Base-by-base conservation (phyloP, 2,113 vertebrate species). In the Paralichthys olivaceus region DNA sequence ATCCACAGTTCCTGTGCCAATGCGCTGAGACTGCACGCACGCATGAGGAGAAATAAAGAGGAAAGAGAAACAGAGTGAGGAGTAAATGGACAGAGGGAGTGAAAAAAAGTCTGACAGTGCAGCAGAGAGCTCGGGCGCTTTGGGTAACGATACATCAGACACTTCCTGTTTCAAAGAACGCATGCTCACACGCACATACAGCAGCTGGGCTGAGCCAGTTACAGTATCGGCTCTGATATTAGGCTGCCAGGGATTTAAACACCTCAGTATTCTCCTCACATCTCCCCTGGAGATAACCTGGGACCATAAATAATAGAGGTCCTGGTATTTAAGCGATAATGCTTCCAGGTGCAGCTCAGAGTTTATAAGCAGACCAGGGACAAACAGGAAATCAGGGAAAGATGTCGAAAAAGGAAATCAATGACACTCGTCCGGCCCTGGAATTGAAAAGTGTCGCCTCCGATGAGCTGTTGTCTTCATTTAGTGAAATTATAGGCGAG, bases 1-100 rank as follows among this genome's bases (percentile, higher is more conserved):
- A 73, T n/a, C 87, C 84, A 81, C 74, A 69, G 85, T 7, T 83
- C 71, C 85, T 87, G 81, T 80, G 88, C 86, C 84, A 78, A 79
- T 81, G 89, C 72, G 77, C 81, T 80, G 70, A 72, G 81, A 37
- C 76, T 69, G 69, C 80, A 79, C 15, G 5, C 51, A 47, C 37
- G 58, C n/a, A 76, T 51, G 64, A 60, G 22, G 23, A 25, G 49
- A 25, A 29, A 55, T n/a, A 45, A 40, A 69, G 22, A 12, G 57
- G 32, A 29, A 34, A 65, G 20, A 12, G 54, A 26, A 26, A 49
- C 29, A 0, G 13, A 47, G 34, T 12, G 45, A 40, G 80, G 32
- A 45, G 37, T 40, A 9, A 40, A 13, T 40, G 37, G 37, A 40
- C 37, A 13, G 11, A 40, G 37, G 62, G 37, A 9, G 59, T 26